Evolutionary conservation across 2,797 vertebrate species (phyloP).

Genomic region (Semotilus atromaculatus): DNA sequence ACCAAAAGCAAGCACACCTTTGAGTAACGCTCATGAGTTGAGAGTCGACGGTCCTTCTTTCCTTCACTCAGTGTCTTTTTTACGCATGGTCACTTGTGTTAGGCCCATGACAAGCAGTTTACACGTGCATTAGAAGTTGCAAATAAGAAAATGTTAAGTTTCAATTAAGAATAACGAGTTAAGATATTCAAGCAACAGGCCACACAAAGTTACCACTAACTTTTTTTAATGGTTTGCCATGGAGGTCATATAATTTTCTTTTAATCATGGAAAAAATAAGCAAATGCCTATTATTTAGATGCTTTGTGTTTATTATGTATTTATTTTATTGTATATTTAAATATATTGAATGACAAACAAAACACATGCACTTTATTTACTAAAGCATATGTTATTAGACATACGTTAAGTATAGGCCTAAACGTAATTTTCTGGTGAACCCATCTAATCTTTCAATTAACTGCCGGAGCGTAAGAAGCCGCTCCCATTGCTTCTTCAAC

Average conservation of each 20-base stretch:
- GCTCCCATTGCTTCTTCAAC: background rate
- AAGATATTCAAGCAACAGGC: background rate
- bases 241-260: background rate
- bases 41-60: background rate
- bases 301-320: background rate
- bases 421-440: background rate
- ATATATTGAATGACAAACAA: background rate
- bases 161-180: background rate
- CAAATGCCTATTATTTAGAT: background rate
- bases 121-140: slow-evolving; percentile 15
- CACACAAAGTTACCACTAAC: background rate
- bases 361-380: slow-evolving; percentile 9
- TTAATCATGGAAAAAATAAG: background rate
- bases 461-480: background rate
- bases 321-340: background rate
- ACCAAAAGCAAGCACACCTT: slow-evolving; percentile 26
- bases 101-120: slow-evolving; percentile 21
- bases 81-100: slow-evolving; percentile 24
- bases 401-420: background rate
- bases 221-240: background rate
- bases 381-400: background rate
- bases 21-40: background rate
- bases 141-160: background rate
- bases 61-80: slow-evolving; percentile 20
- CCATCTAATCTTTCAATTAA: background rate